These are phyloP conservation scores for Drosophila nr. fundita DNA, from an alignment of 2,888 invertebrate genomes.

Conservation along the genomic window DNA sequence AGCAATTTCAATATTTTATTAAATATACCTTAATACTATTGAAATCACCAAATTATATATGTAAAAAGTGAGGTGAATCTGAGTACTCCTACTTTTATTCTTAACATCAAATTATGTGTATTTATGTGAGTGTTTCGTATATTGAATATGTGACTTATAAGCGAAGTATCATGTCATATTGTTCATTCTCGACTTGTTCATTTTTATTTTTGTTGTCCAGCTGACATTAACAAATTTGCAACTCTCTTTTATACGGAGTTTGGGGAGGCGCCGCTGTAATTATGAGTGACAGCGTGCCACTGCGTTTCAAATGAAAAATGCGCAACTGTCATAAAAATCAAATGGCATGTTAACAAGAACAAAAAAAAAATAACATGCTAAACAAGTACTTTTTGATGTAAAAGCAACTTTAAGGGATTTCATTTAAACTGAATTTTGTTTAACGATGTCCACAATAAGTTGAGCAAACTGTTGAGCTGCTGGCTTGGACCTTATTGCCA, in stretches of 20 bases:
- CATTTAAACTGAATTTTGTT: neutral
- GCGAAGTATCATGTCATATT: too few species aligned
- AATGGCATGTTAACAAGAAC: neutral
- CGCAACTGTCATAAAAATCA: slow-evolving; percentile 34
- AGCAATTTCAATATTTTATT: neutral
- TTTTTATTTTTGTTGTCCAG: slow-evolving; percentile 11
- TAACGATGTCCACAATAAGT: slow-evolving; percentile 20
- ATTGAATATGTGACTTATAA: too few species aligned
- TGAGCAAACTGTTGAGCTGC: slow-evolving; percentile 23
- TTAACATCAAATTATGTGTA: neutral
- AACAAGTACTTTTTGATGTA: slow-evolving; percentile 1
- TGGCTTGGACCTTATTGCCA: slow-evolving; percentile 18
- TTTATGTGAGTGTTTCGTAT: neutral
- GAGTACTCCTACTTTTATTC: neutral
- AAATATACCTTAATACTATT: neutral
- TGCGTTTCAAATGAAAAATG: slow-evolving; percentile 31
- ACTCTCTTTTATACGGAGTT: slow-evolving; percentile 4
- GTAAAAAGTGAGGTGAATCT: neutral
- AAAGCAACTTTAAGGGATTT: neutral
- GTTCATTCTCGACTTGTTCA: neutral
- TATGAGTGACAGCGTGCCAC: slow-evolving; percentile 51
- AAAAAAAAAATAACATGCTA: neutral
- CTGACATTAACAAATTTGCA: slow-evolving; percentile 42
- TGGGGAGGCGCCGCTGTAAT: slow-evolving; percentile 27
- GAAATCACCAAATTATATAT: neutral